Percentiles rank a stretch among this genome's conserved stretches.
Evolutionary conservation across 2,113 vertebrate species (phyloP).

Genomic region (Lagenorhynchus albirostris): DNA sequence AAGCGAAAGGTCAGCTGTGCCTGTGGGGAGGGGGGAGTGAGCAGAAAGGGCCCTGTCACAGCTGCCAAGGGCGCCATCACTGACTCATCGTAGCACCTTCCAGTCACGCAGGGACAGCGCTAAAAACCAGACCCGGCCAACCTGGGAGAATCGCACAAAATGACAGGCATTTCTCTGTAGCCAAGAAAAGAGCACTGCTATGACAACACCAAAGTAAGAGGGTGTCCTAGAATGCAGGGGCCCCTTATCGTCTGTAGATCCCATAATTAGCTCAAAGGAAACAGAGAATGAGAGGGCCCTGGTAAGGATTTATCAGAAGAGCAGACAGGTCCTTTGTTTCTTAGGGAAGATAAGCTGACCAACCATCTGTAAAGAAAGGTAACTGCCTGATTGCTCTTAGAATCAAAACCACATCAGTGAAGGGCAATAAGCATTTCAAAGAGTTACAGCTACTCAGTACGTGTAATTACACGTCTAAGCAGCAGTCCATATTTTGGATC

Average conservation of each 20-base stretch:
- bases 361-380: not conserved
- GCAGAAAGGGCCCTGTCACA: not conserved
- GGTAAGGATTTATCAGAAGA: not conserved
- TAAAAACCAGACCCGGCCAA: not conserved
- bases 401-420: not conserved
- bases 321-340: not conserved
- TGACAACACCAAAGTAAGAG: not conserved
- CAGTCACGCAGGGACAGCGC: not conserved
- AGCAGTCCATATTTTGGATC: not conserved
- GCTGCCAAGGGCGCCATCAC: not conserved
- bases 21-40: fast-evolving
- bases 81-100: not conserved
- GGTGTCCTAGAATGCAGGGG: not conserved
- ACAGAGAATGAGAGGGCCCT: not conserved
- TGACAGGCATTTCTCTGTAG: not conserved
- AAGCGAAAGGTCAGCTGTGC: not conserved
- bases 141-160: not conserved
- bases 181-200: not conserved
- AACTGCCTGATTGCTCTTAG: not conserved
- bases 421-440: not conserved
- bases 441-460: no score
- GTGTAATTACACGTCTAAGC: not conserved
- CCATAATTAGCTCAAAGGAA: not conserved
- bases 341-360: not conserved
- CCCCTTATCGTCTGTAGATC: not conserved